Evolutionary conservation across 1,140 invertebrate genomes (phyloP).

Genomic region (Dendrolimus punctatus): DNA sequence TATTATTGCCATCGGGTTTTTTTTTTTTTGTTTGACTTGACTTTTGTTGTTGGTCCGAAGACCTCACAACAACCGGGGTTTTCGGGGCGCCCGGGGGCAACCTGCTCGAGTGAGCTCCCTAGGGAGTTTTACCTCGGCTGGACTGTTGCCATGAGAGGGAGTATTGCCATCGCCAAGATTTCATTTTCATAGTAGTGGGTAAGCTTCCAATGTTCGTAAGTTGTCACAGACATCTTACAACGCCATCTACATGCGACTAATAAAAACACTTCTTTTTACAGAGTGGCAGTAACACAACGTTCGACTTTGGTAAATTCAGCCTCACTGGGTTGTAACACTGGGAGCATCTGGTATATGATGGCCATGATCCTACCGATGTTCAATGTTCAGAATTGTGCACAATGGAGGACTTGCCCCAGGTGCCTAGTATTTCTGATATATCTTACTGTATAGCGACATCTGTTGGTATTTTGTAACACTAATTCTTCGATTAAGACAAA

Average conservation of each 20-base stretch:
- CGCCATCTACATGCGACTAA: background rate
- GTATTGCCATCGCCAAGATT: no score
- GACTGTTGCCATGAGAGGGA: no score
- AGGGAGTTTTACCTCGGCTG: no score
- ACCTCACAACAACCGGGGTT: no score
- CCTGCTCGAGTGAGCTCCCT: no score
- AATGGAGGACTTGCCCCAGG: slow-evolving; percentile 35
- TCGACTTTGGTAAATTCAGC: slow-evolving; percentile 13
- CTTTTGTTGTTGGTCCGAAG: no score
- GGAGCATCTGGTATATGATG: slow-evolving; percentile 30
- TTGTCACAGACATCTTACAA: background rate
- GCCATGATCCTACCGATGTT: slow-evolving; percentile 36
- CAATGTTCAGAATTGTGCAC: slow-evolving; percentile 15
- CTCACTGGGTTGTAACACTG: slow-evolving; percentile 4
- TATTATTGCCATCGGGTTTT: no score
- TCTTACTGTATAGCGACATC: slow-evolving; percentile 4
- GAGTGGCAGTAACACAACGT: slow-evolving; percentile 18
- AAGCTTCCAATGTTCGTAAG: background rate
- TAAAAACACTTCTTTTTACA: slow-evolving; percentile 6
- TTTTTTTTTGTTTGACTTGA: no score
- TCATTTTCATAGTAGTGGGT: background rate
- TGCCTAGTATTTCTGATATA: slow-evolving; percentile 8
- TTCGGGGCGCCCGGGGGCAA: no score
- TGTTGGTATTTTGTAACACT: slow-evolving; percentile 1
- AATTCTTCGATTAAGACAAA: background rate